Base-by-base conservation (phyloP, 2,888 invertebrate genomes). In the Yponomeuta sedellus region DNA sequence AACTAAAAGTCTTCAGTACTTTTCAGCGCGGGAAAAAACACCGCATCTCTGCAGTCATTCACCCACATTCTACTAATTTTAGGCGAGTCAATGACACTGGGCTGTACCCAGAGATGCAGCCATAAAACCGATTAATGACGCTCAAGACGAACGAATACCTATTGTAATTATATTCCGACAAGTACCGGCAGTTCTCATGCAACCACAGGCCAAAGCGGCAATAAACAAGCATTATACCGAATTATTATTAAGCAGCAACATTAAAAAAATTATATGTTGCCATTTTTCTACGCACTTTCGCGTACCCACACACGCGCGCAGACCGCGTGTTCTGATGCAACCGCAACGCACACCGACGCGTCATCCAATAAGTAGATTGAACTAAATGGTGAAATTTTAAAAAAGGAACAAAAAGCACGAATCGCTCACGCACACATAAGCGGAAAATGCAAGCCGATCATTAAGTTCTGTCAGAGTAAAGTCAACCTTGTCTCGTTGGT, bases 361-460 rank as follows among this genome's bases (percentile, higher is more conserved):
- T 16, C 79, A 75, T 81, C 90, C 91, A 91, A 90, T 91, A 91
- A 91, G 90, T 91, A 91, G 90, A 90, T 90, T 89, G 89, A 88
- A 89, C 91, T 91, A 90, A 91, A 91, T 89, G 90, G 90, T 91
- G 90, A 90, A 90, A 89, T 90, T 89, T 69, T 90, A 89, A 90
- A 91, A 91, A 91, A 90, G 83, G 85, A 90, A 90, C 81, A 88
- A 90, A 66, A 91, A 90, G 81, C 84, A 87, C 86, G 88, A 88
- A 84, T 85, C 83, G 81, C 79, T 80, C 77, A 77, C 80, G 69
- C 89, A 87, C 88, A 90, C 89, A 82, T 69, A 65, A 67, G 68
- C n/a, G 69, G 69, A 67, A 74, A 81, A 81, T 83, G 89, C 89
- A 91, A 85, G 82, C 87, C 88, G 85, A 89, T 91, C 86, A 90